These are phyloP conservation scores for Psophia crepitans DNA, from an alignment of 2,113 vertebrate genomes.

Conservation along the genomic window DNA sequence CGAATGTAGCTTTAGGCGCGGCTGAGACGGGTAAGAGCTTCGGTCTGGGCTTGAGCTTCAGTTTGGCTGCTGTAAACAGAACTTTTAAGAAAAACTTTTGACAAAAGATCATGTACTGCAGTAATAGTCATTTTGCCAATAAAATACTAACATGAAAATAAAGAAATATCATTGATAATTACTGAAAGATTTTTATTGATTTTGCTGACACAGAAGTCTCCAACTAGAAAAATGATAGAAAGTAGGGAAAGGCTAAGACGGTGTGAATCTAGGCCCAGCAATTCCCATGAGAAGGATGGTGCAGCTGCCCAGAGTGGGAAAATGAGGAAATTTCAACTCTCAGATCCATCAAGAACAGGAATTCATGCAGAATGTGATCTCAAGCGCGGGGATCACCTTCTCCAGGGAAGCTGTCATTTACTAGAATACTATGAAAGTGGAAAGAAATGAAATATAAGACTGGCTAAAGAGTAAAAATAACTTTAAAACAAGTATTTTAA, in stretches of 20 bases:
- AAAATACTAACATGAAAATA: background rate
- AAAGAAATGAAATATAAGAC: background rate
- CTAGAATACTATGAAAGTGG: background rate
- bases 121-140: constrained; percentile 27
- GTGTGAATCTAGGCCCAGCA: background rate
- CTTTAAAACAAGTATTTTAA: background rate
- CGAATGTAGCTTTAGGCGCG: background rate
- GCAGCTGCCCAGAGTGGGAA: background rate
- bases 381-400: background rate
- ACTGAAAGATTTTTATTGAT: background rate
- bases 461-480: background rate
- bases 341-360: background rate
- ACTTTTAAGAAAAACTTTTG: background rate
- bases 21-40: background rate
- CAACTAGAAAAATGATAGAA: background rate
- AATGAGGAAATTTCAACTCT: background rate
- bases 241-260: background rate
- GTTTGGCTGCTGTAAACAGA: background rate
- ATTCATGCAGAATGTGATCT: background rate
- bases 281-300: background rate
- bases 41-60: background rate
- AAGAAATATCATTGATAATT: background rate
- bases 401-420: background rate
- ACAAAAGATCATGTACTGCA: background rate
- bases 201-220: background rate